These are phyloP conservation scores for Allolobophora icterica DNA, from an alignment of 2,888 invertebrate species.

Conservation along the genomic window DNA sequence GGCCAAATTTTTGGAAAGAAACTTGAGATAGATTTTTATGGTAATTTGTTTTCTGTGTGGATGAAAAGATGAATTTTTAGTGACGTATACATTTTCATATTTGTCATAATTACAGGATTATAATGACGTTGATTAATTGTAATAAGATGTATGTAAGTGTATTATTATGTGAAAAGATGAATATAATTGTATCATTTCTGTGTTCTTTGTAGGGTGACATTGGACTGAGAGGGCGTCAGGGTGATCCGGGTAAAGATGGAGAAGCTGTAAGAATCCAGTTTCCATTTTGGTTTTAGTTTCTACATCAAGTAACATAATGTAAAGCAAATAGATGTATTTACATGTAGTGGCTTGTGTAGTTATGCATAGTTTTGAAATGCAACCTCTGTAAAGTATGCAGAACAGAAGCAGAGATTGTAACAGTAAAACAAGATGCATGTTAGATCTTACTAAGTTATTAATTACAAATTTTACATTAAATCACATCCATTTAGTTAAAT, in stretches of 20 bases:
- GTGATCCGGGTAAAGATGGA: constrained; percentile 43
- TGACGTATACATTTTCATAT: background rate
- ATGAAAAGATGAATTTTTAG: no score
- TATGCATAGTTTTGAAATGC: background rate
- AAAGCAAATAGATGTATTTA: background rate
- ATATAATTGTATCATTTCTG: background rate
- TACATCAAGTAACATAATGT: background rate
- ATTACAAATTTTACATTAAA: no score
- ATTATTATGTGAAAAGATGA: no score
- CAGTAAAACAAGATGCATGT: no score
- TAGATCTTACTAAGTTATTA: no score
- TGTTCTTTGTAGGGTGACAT: constrained; percentile 37
- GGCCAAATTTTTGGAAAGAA: no score
- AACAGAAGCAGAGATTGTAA: no score
- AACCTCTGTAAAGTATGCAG: no score
- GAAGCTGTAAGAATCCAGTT: constrained; percentile 32
- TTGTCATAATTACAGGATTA: background rate
- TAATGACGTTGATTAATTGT: background rate
- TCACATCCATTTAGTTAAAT: background rate
- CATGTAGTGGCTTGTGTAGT: no score
- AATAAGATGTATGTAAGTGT: background rate
- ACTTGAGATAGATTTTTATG: no score
- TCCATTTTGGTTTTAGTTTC: background rate
- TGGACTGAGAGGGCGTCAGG: constrained; percentile 42
- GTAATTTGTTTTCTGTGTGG: no score